A percentile compares a stretch with the other conserved stretches of the same genome.
Evolutionary conservation across 2,888 invertebrate species (phyloP).

Genomic region (Thymelicus lineola): DNA sequence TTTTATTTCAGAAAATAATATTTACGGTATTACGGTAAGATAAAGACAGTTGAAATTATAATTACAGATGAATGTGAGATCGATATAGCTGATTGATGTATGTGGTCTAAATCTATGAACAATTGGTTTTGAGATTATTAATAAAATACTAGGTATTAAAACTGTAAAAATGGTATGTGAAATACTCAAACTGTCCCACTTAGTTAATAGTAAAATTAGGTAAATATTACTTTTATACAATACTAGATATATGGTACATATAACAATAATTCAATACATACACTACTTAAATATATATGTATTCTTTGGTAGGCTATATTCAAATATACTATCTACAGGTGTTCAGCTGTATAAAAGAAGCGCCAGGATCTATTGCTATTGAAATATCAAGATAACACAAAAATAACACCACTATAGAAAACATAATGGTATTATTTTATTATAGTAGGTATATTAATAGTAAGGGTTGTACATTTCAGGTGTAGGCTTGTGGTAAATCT

Average conservation of each 20-base stretch:
- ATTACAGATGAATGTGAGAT: slow-evolving; percentile 27
- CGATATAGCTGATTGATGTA: slow-evolving; percentile 32
- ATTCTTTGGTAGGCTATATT: background rate
- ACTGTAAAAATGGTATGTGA: too few relatives aligned
- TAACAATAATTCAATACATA: background rate
- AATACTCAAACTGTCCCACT: slow-evolving; percentile 1
- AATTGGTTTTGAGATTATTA: slow-evolving; percentile 4
- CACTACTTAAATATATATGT: background rate
- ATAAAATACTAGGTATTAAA: too few relatives aligned
- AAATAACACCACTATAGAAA: too few relatives aligned
- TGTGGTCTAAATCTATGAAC: background rate
- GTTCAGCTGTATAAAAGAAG: too few relatives aligned
- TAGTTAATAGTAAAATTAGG: background rate
- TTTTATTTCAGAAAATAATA: background rate
- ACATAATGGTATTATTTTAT: too few relatives aligned
- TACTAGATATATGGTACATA: too few relatives aligned
- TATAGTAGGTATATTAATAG: slow-evolving; percentile 1
- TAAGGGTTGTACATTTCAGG: slow-evolving; percentile 56
- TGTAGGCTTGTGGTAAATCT: slow-evolving; percentile 80
- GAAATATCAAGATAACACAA: too few relatives aligned
- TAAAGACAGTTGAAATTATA: background rate
- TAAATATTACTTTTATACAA: too few relatives aligned
- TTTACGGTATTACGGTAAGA: background rate
- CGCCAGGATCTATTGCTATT: too few relatives aligned
- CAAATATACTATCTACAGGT: background rate